phyloP scores from a whole-genome alignment of 2,797 vertebrate genomes.

The Hemitrygon akajei region DNA sequence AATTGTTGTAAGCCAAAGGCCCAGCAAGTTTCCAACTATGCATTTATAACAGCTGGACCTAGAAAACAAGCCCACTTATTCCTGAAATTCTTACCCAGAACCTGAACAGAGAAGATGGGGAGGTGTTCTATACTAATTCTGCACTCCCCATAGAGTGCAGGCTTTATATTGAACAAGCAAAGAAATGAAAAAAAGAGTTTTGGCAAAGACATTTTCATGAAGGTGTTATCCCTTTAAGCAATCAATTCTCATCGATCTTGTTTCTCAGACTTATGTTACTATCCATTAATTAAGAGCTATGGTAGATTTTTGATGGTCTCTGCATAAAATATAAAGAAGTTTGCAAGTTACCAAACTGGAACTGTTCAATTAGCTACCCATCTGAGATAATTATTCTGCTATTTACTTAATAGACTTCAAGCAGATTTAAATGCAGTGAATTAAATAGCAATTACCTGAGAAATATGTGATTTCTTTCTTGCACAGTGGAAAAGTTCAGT shows the following conservation, averaged over 20 bases:
- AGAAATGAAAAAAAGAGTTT: background rate
- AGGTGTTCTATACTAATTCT: too few relatives aligned
- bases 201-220: background rate
- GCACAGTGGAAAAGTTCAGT: background rate
- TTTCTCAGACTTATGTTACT: background rate
- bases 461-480: background rate
- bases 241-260: background rate
- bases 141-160: too few relatives aligned
- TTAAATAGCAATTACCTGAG: conserved; percentile 6
- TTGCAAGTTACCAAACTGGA: background rate
- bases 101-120: too few relatives aligned
- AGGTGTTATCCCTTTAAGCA: background rate
- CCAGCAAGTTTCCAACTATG: too few relatives aligned
- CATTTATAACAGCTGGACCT: too few relatives aligned
- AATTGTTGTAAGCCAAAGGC: too few relatives aligned
- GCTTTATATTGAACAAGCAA: background rate
- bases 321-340: background rate
- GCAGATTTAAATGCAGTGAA: background rate
- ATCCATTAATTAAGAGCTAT: background rate
- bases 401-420: conserved; percentile 10
- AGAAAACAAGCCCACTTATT: too few relatives aligned
- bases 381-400: background rate
- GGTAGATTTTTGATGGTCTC: background rate
- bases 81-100: too few relatives aligned
- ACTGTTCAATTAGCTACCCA: background rate